Evolutionary conservation across 2,888 invertebrate genomes (phyloP).

Genomic region (Ectemnius lituratus): DNA sequence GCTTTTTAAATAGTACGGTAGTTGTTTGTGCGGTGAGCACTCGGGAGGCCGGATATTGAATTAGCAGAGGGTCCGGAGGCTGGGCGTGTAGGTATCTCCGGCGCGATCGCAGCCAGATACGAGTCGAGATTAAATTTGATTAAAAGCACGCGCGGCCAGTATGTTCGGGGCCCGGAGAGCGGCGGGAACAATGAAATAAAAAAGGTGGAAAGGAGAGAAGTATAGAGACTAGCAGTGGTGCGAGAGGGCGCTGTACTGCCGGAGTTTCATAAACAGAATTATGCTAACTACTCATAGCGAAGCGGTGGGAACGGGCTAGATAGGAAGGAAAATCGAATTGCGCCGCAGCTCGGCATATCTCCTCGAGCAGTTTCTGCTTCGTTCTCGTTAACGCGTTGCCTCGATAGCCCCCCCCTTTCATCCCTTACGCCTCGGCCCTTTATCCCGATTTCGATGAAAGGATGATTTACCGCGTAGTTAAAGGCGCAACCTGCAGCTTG

Average conservation of each 20-base stretch:
- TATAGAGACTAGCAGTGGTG: not conserved
- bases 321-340: slow-evolving; percentile 61
- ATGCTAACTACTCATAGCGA: slow-evolving; percentile 76
- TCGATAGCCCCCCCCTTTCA: slow-evolving; percentile 36
- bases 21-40: not conserved
- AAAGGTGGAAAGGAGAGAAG: slow-evolving; percentile 30
- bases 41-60: slow-evolving; percentile 1
- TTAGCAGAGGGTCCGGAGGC: not conserved
- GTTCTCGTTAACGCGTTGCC: slow-evolving; percentile 24
- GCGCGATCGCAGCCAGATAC: slow-evolving; percentile 20
- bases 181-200: slow-evolving; percentile 1
- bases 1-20: slow-evolving; percentile 1
- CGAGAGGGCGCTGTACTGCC: slow-evolving; percentile 35
- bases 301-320: slow-evolving; percentile 32
- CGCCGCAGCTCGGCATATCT: slow-evolving; percentile 49
- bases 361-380: slow-evolving; percentile 41
- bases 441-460: slow-evolving; percentile 3
- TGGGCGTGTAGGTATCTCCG: too few species aligned
- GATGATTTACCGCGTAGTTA: too few species aligned
- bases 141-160: slow-evolving; percentile 50
- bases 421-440: slow-evolving; percentile 29
- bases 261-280: slow-evolving; percentile 78
- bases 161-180: not conserved
- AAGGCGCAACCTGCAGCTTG: too few species aligned
- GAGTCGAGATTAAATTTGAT: slow-evolving; percentile 65